These are phyloP conservation scores for Rhopalosiphum maidis DNA, from an alignment of 1,140 invertebrate genomes.

Conservation along the genomic window DNA sequence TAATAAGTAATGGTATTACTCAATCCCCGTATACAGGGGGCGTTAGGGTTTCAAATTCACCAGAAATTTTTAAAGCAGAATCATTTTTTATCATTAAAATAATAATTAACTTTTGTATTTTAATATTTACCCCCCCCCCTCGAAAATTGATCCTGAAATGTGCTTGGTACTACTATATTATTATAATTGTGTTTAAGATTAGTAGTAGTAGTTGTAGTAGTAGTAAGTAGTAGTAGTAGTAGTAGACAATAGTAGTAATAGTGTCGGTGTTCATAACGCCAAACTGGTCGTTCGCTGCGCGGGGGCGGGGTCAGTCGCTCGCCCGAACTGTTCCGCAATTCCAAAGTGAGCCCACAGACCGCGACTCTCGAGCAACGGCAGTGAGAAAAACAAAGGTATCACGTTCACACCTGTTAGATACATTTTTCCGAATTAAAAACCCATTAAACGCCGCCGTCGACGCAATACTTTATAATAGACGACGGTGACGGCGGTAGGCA, in stretches of 20 bases:
- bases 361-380: not conserved
- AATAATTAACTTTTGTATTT: no score
- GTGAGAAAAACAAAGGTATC: not conserved
- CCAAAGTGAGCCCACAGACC: not conserved
- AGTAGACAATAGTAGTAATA: not conserved
- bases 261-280: not conserved
- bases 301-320: constrained; percentile 23
- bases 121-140: no score
- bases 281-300: not conserved
- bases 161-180: no score
- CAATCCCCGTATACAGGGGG: no score
- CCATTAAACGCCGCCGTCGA: not conserved
- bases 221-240: not conserved
- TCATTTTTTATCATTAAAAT: no score
- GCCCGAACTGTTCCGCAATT: not conserved
- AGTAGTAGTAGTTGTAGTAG: not conserved
- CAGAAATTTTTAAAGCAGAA: no score
- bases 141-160: no score
- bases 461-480: not conserved
- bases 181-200: no score
- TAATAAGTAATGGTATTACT: no score
- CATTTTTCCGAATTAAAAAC: not conserved
- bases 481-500: not conserved
- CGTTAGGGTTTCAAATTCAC: no score
- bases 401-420: constrained; percentile 55